Conservation (phyloP, 2,888 invertebrate genomes). For the Folsomia candida region DNA sequence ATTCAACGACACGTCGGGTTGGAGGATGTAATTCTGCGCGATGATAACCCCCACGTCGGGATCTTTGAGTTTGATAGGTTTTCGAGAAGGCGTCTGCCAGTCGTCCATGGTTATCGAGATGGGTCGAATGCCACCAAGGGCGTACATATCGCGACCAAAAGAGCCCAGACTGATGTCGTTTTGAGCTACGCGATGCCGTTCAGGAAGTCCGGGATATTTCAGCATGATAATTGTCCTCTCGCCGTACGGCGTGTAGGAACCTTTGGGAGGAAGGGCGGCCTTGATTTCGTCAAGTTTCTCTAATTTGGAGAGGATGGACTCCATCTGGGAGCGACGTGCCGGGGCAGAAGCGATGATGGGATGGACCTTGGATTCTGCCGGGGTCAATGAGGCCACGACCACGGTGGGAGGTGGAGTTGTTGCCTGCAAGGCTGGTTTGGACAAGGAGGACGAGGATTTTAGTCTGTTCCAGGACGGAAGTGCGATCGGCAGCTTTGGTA, state of each 20-base stretch:
- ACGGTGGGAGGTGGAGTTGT: too few relatives aligned
- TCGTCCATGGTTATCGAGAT: slow-evolving; percentile 16
- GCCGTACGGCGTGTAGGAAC: slow-evolving; percentile 27
- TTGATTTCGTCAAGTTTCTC: slow-evolving; percentile 9
- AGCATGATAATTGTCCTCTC: slow-evolving; percentile 35
- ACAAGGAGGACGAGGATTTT: too few relatives aligned
- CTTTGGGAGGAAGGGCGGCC: slow-evolving; percentile 27
- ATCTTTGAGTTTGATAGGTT: slow-evolving; percentile 2
- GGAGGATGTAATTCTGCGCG: slow-evolving; percentile 23
- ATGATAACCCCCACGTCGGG: slow-evolving; percentile 31
- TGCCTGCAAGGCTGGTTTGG: too few relatives aligned
- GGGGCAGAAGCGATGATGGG: too few relatives aligned
- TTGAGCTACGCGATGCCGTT: slow-evolving; percentile 20
- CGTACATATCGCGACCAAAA: slow-evolving; percentile 22
- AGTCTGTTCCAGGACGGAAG: too few relatives aligned
- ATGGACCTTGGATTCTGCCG: too few relatives aligned
- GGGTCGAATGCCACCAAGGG: slow-evolving; percentile 27
- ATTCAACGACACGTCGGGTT: slow-evolving; percentile 20
- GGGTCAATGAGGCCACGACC: too few relatives aligned
- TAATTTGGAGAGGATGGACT: neutral
- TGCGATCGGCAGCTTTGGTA: too few relatives aligned
- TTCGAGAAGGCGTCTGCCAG: neutral
- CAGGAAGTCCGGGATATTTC: slow-evolving; percentile 27
- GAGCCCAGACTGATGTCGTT: slow-evolving; percentile 20
- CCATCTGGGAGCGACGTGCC: neutral